Percentiles rank a stretch among this genome's conserved stretches.
These are phyloP conservation scores for Trissolcus japonicus DNA, from an alignment of 2,888 invertebrate species.

Conservation along the genomic window DNA sequence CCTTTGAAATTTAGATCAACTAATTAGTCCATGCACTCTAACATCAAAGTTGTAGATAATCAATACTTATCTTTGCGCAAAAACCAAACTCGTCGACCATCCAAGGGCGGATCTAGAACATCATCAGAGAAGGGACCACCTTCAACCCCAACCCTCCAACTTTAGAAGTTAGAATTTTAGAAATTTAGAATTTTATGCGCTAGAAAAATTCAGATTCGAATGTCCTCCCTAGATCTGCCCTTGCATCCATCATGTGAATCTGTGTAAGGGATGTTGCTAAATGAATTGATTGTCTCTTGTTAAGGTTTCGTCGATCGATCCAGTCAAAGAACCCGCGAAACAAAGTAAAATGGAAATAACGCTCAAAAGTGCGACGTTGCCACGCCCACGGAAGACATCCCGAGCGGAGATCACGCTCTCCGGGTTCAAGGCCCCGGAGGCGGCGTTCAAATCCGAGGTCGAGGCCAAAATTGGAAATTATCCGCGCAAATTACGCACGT, in stretches of 20 bases:
- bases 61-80: too few relatives aligned
- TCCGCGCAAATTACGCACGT: slow-evolving; percentile 76
- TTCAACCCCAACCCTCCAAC: too few relatives aligned
- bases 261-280: background rate
- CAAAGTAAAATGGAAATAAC: slow-evolving; percentile 82
- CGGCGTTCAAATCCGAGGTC: slow-evolving; percentile 71
- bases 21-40: slow-evolving; percentile 11
- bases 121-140: too few relatives aligned
- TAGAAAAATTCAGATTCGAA: slow-evolving; percentile 6
- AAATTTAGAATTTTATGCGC: too few relatives aligned
- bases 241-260: too few relatives aligned
- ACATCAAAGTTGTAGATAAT: too few relatives aligned
- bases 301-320: slow-evolving; percentile 59
- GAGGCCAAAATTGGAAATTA: slow-evolving; percentile 72
- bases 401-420: slow-evolving; percentile 82
- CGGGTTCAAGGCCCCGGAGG: slow-evolving; percentile 71
- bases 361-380: slow-evolving; percentile 82
- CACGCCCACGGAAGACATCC: slow-evolving; percentile 80
- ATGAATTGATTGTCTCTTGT: background rate
- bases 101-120: too few relatives aligned
- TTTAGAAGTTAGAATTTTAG: too few relatives aligned
- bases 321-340: slow-evolving; percentile 73
- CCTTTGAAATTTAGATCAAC: slow-evolving; percentile 12
- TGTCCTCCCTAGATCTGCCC: too few relatives aligned
- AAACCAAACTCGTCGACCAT: too few relatives aligned